A percentile compares a stretch with the other conserved stretches of the same genome.
phyloP scores from a whole-genome alignment of 1,140 invertebrate species.

The Papilio dardanus region DNA sequence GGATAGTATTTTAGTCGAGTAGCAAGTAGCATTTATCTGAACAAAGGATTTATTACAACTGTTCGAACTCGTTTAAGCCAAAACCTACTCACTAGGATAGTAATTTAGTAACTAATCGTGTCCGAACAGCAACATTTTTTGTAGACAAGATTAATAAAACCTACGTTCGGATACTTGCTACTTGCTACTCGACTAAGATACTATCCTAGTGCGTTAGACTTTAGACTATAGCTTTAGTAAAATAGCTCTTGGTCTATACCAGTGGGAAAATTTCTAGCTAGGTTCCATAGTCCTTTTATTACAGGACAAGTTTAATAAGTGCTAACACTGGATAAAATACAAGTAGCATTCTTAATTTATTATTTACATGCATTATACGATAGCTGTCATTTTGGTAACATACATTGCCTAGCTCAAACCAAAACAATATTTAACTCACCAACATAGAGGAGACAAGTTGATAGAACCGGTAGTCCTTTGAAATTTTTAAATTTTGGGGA shows the following conservation, averaged over 20 bases:
- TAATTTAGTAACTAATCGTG: too few species aligned
- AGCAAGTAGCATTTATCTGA: too few species aligned
- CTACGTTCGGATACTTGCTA: too few species aligned
- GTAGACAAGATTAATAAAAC: too few species aligned
- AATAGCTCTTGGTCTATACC: not conserved
- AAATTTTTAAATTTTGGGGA: not conserved
- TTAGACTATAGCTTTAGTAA: not conserved
- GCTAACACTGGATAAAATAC: not conserved
- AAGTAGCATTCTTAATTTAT: not conserved
- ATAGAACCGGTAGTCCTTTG: not conserved
- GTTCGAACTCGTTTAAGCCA: too few species aligned
- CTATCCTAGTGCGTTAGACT: too few species aligned
- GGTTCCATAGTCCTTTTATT: not conserved
- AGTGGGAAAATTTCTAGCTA: not conserved
- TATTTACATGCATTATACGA: not conserved
- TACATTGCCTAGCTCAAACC: not conserved
- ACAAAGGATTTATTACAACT: too few species aligned
- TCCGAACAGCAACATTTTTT: too few species aligned
- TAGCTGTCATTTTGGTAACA: not conserved
- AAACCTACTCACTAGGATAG: too few species aligned
- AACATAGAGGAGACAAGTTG: slow-evolving; percentile 3
- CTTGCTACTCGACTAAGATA: too few species aligned
- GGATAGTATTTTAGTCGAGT: too few species aligned
- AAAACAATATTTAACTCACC: slow-evolving; percentile 20
- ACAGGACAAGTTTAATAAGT: not conserved